Conservation (phyloP, 1,140 invertebrate genomes). For the Stenopsyche tienmushanensis region DNA sequence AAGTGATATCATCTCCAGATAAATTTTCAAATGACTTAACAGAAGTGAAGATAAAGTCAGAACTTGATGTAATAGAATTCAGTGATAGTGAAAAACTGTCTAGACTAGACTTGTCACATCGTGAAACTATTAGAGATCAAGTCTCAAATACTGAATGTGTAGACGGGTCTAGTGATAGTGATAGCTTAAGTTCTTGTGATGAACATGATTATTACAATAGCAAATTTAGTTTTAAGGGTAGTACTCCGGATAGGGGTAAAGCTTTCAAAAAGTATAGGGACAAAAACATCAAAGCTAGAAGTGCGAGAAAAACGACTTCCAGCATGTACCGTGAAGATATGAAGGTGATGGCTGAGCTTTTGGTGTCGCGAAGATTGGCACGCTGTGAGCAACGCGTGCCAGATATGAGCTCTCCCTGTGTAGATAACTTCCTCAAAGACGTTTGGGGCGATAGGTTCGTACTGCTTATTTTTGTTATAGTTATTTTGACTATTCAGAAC, state of each 20-base stretch:
- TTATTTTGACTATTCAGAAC: no score
- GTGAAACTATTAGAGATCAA: neutral
- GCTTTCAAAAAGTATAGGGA: constrained; percentile 19
- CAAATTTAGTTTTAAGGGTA: constrained; percentile 26
- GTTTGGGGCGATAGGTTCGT: constrained; percentile 23
- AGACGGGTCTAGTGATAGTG: constrained; percentile 21
- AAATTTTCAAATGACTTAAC: neutral
- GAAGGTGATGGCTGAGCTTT: constrained; percentile 28
- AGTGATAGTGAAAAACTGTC: constrained; percentile 27
- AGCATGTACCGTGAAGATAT: constrained; percentile 22
- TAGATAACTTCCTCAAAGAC: constrained; percentile 21
- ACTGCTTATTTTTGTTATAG: constrained; percentile 1
- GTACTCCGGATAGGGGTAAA: constrained; percentile 8
- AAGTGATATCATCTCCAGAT: neutral
- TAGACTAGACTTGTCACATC: constrained; percentile 5
- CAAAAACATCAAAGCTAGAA: constrained; percentile 1
- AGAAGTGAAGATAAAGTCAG: constrained; percentile 19
- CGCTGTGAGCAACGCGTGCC: constrained; percentile 18
- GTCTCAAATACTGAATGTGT: constrained; percentile 41
- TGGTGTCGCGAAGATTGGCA: constrained; percentile 21
- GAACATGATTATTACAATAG: constrained; percentile 25
- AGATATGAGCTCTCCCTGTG: constrained; percentile 8
- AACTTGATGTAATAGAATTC: constrained; percentile 12
- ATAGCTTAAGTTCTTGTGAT: constrained; percentile 25
- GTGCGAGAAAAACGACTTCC: neutral